Base-by-base conservation (phyloP, 2,797 vertebrate genomes). In the Lagocephalus sceleratus region DNA sequence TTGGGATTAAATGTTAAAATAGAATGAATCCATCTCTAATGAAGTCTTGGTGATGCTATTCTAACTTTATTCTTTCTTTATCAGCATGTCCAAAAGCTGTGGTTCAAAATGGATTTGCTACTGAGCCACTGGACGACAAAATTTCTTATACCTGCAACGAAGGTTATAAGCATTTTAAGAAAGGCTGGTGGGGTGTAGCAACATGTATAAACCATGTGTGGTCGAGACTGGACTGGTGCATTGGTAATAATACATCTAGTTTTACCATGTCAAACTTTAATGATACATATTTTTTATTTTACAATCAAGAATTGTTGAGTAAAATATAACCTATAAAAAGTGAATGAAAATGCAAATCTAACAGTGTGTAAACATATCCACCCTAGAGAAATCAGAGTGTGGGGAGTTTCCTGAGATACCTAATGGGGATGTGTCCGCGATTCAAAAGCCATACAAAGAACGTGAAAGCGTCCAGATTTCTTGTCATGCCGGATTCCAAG, bases 111-210 rank as follows among this genome's bases (percentile, higher is more conserved):
- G 85, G 79, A 68, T 84, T 77, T 39, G 1, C 15, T 2, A 16
- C 60, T n/a, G 19, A 22, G 5, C 15, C 20, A 3, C 0, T 6
- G 1, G 2, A 16, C 0, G 9, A n/a, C 0, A 65, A 0, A 0
- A 0, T 75, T 19, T 76, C 66, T 68, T 88, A 74, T 57, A 8
- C 57, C 20, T 89, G 88, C 21, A 1, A 71, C 5, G 1, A 48
- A 0, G 54, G 46, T 0, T 85, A 52, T 23, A 86, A 83, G 54
- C 63, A 40, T 32, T 10, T 1, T 12, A 47, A 0, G 20, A 55
- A 70, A 23, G 66, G 54, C 26, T 85, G 84, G 82, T 87, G 85
- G 88, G 54, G 40, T n/a, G 10, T 51, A 48, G 66, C 71, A 7
- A 63, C 1, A 11, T 89, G 88, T 59, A 0, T 0, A 0, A 0